Evolutionary conservation across 2,113 vertebrate genomes (phyloP), one percentile per base, ranked within the genome.

Genomic region (Uropsilus gracilis): DNA sequence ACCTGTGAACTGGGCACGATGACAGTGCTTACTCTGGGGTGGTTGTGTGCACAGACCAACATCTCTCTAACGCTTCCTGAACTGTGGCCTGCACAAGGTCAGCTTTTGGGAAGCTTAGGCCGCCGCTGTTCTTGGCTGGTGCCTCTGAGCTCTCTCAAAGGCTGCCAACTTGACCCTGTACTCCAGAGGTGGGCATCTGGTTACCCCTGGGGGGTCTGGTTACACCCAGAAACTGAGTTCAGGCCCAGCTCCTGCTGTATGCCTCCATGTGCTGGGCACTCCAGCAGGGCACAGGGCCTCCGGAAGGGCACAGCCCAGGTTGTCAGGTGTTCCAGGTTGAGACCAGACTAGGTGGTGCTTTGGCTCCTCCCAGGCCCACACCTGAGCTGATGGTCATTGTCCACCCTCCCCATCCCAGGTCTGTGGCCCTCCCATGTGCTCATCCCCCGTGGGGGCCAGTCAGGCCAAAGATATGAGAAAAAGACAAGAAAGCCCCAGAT

Each of bases 261-360:
- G 22, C 39, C 9, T 0, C 30, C 5, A 20, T 13, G 1, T 22
- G 9, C 4, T 10, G 48, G 48, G 34, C n/a, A 12, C n/a, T 61
- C 39, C 48, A 42, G 57, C n/a, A 26, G 55, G 66, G 92, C 2
- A 2, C 4, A 26, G 34, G 75, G 42, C 2, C 0, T 13, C 2
- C 37, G 68, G 73, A 71, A 61, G 76, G 55, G 17, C 63, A 48
- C 1, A 30, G 81, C 8, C 63, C 6, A 4, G 66, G 20, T 22
- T n/a, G 46, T 14, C n/a, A 26, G 71, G n/a, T 42, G 10, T 20
- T 3, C 0, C 4, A n/a, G 34, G 32, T n/a, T 8, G 10, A 8
- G 75, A 57, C 63, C 72, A 57, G 9, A 64, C 8, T 1, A 8
- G 37, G 81, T 28, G 11, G 59, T 86, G 44, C 80, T 48, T 18